Percentiles rank a stretch among this genome's conserved stretches.
Conservation (phyloP, 2,888 invertebrate species). For the Andrena flavipes region DNA sequence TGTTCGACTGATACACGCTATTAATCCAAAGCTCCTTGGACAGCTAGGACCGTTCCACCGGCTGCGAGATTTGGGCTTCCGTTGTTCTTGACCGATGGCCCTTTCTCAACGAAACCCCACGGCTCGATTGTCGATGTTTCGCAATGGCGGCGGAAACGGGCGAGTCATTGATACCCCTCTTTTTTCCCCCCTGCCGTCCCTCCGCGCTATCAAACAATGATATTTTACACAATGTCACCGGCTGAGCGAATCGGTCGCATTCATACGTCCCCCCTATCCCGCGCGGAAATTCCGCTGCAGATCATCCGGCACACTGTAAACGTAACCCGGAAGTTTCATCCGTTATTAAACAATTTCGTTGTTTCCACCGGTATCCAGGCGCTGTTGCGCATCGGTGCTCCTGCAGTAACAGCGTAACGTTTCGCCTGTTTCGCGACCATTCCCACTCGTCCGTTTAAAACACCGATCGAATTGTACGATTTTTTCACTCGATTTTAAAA, state of each 20-base stretch:
- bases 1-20: not conserved
- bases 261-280: conserved; percentile 52
- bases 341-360: conserved; percentile 74
- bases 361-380: conserved; percentile 27
- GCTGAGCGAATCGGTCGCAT: conserved; percentile 71
- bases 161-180: conserved; percentile 44
- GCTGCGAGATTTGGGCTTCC: conserved; percentile 21
- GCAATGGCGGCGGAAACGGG: conserved; percentile 51
- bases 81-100: conserved; percentile 23
- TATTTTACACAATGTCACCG: conserved; percentile 74
- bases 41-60: no score
- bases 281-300: conserved; percentile 68
- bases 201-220: conserved; percentile 68
- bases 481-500: no score
- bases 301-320: conserved; percentile 70
- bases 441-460: no score
- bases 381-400: conserved; percentile 37
- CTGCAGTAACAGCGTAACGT: not conserved
- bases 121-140: conserved; percentile 57
- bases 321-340: conserved; percentile 71
- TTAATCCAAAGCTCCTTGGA: no score
- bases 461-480: no score
- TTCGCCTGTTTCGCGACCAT: conserved; percentile 7
- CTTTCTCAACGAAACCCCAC: conserved; percentile 30
- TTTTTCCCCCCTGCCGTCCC: conserved; percentile 12